Evolutionary conservation across 92 coral and sea anemone genomes (phyloP), one percentile per base, ranked within the genome.

Genomic region (Zoanthus solanderi): DNA sequence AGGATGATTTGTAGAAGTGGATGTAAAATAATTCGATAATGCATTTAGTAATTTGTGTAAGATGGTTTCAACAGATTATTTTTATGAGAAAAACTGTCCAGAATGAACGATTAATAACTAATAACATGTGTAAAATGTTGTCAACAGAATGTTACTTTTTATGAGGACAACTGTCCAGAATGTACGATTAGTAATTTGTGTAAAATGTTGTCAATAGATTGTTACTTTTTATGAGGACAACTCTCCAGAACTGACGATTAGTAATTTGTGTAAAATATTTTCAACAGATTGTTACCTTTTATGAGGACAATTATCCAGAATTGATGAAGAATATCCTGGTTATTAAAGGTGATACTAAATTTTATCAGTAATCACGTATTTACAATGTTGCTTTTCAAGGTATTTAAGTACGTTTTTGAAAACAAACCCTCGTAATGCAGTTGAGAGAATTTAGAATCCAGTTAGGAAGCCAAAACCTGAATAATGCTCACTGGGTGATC

Each of bases 241-340:
- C 6, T 6, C 10, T 50, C 10, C 6, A 50, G 3, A 56, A 9
- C 12, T 5, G 14, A 9, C 15, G 11, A 11, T 56, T 16, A 14
- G 67, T 60, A n/a, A 60, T 60, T 9, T 3, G 23, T 7, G 69
- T n/a, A n/a, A 72, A 53, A n/a, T 47, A 29, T 74, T 10, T 2
- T 42, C 61, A 31, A 28, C 58, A 94, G 97, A 88, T 94, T 7
- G 75, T 92, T 53, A 61, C 94, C 15, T 86, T 94, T 83, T 94
- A 94, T 87, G 97, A 94, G 68, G 92, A 94, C 87, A 92, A 92
- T 73, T 94, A 58, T 56, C 97, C 97, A 10, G 97, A 93, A 32
- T 87, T 93, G 83, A 93, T 93, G 97, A 94, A 94, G 75, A 78
- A 84, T 53, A 94, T 94, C 76, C 78, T 90, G 9, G 86, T 94